phyloP scores from a whole-genome alignment of 1,140 invertebrate genomes.

The Berghia stephanieae region DNA sequence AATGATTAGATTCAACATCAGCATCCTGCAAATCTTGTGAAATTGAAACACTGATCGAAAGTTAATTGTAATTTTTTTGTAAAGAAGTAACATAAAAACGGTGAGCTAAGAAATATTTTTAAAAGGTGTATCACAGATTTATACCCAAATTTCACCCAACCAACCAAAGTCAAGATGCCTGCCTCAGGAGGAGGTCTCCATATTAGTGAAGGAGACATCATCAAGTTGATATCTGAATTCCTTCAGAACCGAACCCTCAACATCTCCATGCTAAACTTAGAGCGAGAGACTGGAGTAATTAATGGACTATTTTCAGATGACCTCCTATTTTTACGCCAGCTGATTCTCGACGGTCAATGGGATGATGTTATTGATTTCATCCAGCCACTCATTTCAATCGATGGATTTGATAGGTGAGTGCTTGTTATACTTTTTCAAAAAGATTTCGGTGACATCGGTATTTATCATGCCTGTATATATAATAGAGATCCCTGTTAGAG shows the following conservation, averaged over 20 bases:
- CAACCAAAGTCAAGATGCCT: slow-evolving; percentile 60
- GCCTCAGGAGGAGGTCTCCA: slow-evolving; percentile 50
- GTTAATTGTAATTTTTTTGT: no score
- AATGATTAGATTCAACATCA: no score
- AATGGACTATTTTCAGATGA: slow-evolving; percentile 92
- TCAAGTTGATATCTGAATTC: slow-evolving; percentile 91
- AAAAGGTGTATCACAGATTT: no score
- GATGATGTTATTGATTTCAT: slow-evolving; percentile 97
- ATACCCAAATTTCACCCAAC: no score
- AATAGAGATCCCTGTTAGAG: no score
- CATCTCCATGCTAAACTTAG: slow-evolving; percentile 85
- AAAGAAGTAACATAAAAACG: no score
- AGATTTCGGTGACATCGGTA: no score
- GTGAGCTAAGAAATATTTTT: no score
- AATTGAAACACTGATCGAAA: no score
- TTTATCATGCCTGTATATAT: no score
- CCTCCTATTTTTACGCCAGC: slow-evolving; percentile 86
- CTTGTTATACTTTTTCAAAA: no score
- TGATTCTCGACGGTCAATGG: slow-evolving; percentile 98
- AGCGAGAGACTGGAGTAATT: slow-evolving; percentile 94
- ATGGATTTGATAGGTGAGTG: slow-evolving; percentile 63
- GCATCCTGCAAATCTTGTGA: no score
- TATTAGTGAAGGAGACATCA: slow-evolving; percentile 85
- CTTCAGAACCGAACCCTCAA: slow-evolving; percentile 85
- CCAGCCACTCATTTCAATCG: slow-evolving; percentile 83